Conservation (phyloP, 2,888 invertebrate species). For the Catocala nupta region DNA sequence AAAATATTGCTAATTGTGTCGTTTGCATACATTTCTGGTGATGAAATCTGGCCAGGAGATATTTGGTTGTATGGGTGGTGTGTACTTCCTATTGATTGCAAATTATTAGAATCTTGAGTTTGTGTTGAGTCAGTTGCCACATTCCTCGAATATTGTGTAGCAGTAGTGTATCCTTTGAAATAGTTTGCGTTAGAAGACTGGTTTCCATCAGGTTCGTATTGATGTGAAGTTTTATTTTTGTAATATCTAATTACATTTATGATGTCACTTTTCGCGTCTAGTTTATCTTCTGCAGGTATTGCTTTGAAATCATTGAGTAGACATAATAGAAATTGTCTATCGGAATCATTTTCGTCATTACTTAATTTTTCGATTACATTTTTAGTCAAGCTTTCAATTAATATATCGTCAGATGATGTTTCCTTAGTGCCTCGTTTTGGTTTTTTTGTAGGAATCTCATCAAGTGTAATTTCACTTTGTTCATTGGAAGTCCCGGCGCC, state of each 20-base stretch:
- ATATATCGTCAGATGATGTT: slow-evolving; percentile 12
- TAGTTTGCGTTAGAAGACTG: slow-evolving; percentile 9
- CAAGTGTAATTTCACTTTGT: too few relatives aligned
- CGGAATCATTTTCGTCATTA: slow-evolving; percentile 9
- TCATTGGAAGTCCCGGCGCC: neutral
- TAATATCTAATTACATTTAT: slow-evolving; percentile 12
- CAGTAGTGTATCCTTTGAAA: slow-evolving; percentile 13
- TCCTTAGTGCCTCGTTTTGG: slow-evolving; percentile 7
- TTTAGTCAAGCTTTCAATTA: slow-evolving; percentile 13
- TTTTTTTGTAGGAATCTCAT: slow-evolving; percentile 8
- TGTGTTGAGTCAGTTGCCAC: too few relatives aligned
- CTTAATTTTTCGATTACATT: slow-evolving; percentile 7
- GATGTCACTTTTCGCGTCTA: slow-evolving; percentile 8
- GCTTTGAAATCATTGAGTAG: slow-evolving; percentile 9
- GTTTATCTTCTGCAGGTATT: slow-evolving; percentile 8
- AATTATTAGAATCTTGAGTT: too few relatives aligned
- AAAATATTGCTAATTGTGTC: slow-evolving; percentile 2
- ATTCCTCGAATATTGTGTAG: slow-evolving; percentile 12
- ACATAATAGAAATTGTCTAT: slow-evolving; percentile 10
- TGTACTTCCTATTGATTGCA: slow-evolving; percentile 9
- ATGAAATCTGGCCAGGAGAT: slow-evolving; percentile 11
- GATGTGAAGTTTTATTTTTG: slow-evolving; percentile 11
- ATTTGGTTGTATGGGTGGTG: slow-evolving; percentile 9
- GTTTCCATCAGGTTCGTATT: slow-evolving; percentile 8
- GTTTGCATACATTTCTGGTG: slow-evolving; percentile 7